Percentiles rank a stretch among this genome's conserved stretches.
phyloP scores from a whole-genome alignment of 2,113 vertebrate species.

The Hyperopisus bebe region DNA sequence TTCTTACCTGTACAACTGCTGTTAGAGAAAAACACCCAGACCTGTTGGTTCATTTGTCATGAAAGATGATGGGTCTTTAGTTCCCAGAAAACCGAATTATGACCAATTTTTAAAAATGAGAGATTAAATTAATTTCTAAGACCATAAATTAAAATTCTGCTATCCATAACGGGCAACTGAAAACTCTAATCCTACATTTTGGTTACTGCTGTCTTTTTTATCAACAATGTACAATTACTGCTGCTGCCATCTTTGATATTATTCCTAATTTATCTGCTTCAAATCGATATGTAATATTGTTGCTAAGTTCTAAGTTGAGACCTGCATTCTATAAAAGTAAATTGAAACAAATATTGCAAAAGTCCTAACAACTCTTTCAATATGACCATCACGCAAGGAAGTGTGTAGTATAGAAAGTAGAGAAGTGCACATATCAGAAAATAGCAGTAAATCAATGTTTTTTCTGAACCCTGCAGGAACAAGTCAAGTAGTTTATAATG shows the following conservation, averaged over 20 bases:
- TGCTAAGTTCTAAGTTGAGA: background rate
- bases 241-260: background rate
- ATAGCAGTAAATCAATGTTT: conserved; percentile 14
- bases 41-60: background rate
- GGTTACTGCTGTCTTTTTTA: background rate
- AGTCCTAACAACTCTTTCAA: conserved; percentile 22
- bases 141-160: background rate
- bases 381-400: conserved; percentile 30
- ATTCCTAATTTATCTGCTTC: background rate
- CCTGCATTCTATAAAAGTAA: background rate
- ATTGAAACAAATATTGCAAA: conserved; percentile 10
- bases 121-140: background rate
- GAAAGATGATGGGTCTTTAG: background rate
- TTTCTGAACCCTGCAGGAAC: conserved; percentile 23
- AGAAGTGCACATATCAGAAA: conserved; percentile 29
- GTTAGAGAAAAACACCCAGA: background rate
- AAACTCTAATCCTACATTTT: background rate
- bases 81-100: background rate
- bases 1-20: background rate
- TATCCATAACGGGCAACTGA: background rate
- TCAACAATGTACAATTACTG: background rate
- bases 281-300: background rate
- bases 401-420: conserved; percentile 27
- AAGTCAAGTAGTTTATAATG: conserved; percentile 28
- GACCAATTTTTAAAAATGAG: background rate